Evolutionary conservation across 2,113 vertebrate species (phyloP).

Genomic region (Eonycteris spelaea): DNA sequence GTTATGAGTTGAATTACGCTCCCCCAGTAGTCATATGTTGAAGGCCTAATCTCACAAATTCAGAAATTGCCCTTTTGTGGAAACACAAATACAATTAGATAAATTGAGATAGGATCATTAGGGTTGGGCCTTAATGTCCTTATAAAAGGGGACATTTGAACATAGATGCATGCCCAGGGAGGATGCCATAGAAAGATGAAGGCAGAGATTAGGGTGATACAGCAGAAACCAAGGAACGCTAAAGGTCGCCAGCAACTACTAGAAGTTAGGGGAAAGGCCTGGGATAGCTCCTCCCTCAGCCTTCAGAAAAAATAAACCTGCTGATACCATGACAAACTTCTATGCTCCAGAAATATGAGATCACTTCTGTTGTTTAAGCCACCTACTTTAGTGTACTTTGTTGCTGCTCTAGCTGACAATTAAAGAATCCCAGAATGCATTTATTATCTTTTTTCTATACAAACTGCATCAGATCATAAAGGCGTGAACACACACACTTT

Average conservation of each 20-base stretch:
- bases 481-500: neutral
- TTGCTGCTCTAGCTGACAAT: neutral
- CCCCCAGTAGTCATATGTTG: neutral
- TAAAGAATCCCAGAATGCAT: no score
- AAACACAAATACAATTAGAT: neutral
- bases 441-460: neutral
- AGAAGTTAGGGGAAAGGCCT: neutral
- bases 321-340: neutral
- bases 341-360: no score
- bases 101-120: neutral
- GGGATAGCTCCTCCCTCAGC: no score
- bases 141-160: neutral
- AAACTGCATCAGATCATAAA: neutral
- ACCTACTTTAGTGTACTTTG: neutral
- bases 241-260: neutral
- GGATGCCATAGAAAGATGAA: neutral
- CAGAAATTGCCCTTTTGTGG: neutral
- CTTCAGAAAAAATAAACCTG: neutral
- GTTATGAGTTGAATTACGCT: neutral
- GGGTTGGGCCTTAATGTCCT: rapidly evolving
- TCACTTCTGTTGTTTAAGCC: neutral
- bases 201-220: neutral
- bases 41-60: neutral
- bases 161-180: rapidly evolving
- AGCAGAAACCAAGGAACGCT: neutral